A percentile compares a stretch with the other conserved stretches of the same genome.
Conservation (phyloP, 30 jellyfish, hydroid and myxozoan species). For the Aurelia sp. region DNA sequence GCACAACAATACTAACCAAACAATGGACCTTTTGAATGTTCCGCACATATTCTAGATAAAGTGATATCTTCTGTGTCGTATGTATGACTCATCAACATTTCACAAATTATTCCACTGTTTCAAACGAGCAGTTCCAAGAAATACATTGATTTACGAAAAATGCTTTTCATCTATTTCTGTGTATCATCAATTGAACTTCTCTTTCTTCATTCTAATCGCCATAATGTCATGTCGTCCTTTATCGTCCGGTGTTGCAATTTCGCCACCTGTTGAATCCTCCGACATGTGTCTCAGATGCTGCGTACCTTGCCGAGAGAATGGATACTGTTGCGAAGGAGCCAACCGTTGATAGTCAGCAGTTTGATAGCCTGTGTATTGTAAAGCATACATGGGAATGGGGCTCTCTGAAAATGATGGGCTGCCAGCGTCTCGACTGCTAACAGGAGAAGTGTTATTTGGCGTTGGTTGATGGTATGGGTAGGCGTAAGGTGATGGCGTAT, state of each 20-base stretch:
- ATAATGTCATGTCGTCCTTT: constrained; percentile 22
- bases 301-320: constrained; percentile 30
- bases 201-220: constrained; percentile 41
- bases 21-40: no score
- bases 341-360: constrained; percentile 34
- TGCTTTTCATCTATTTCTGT: no score
- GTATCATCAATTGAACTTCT: neutral
- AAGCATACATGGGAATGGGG: constrained; percentile 49
- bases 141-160: no score
- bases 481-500: constrained; percentile 39
- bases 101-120: no score
- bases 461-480: constrained; percentile 28
- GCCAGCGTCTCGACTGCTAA: constrained; percentile 50
- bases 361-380: constrained; percentile 59
- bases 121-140: no score
- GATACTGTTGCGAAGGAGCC: constrained; percentile 53
- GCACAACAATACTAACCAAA: no score
- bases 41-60: no score
- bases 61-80: no score
- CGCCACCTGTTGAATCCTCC: constrained; percentile 35
- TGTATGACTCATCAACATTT: no score
- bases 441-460: constrained; percentile 23
- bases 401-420: constrained; percentile 55
- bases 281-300: constrained; percentile 60
- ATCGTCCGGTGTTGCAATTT: constrained; percentile 36